A percentile compares a stretch with the other conserved stretches of the same genome.
Conservation (phyloP, 2,113 vertebrate species). For the Corythornis cristatus region DNA sequence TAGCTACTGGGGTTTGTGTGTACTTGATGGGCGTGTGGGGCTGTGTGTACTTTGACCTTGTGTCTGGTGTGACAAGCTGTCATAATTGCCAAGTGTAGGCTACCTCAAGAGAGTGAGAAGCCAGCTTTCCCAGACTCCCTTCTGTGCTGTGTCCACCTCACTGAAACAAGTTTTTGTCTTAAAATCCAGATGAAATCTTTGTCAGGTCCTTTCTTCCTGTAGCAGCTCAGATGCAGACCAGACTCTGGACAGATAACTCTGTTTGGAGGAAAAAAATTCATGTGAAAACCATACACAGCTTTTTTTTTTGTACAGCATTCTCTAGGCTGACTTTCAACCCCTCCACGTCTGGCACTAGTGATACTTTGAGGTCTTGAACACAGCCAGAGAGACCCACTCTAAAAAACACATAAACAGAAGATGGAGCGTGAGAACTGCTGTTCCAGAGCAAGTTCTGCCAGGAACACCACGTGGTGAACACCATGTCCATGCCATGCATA, state of each 20-base stretch:
- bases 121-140: background rate
- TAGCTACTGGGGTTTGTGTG: background rate
- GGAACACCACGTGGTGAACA: background rate
- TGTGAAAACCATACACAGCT: background rate
- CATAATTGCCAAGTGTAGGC: background rate
- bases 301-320: background rate
- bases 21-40: background rate
- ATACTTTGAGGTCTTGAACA: background rate
- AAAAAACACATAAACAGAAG: background rate
- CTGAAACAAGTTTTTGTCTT: background rate
- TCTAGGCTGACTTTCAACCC: background rate
- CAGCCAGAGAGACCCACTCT: background rate
- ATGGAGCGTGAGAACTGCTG: rapidly evolving
- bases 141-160: background rate
- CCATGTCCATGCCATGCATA: background rate
- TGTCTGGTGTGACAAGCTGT: background rate
- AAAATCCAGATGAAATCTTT: background rate
- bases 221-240: background rate
- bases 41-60: background rate
- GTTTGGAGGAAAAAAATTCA: background rate
- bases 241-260: background rate
- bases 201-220: background rate
- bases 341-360: rapidly evolving
- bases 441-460: background rate
- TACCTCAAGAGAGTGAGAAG: background rate